These are phyloP conservation scores for Gila robusta DNA, from an alignment of 2,797 vertebrate genomes.

Conservation along the genomic window DNA sequence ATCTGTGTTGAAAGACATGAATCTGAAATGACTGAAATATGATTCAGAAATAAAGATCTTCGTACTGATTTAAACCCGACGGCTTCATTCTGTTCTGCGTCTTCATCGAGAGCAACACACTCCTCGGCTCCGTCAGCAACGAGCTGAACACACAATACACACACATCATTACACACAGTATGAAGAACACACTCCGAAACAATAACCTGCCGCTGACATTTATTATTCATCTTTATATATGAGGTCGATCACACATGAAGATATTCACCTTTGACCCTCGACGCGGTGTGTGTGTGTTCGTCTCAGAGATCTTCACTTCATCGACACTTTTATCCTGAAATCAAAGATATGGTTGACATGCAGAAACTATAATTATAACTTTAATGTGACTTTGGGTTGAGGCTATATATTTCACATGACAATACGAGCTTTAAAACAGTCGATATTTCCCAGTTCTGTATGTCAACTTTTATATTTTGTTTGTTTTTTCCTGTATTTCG, in stretches of 20 bases:
- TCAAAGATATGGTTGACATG: background rate
- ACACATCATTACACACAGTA: background rate
- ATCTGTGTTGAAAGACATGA: background rate
- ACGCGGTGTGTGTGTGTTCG: background rate
- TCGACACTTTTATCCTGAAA: conserved; percentile 38
- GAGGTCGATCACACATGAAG: background rate
- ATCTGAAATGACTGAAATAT: background rate
- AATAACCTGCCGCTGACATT: too few species aligned
- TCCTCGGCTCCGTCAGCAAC: background rate
- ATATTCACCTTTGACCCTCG: conserved; percentile 20
- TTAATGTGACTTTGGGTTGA: too few species aligned
- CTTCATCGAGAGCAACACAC: conserved; percentile 28
- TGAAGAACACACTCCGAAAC: background rate
- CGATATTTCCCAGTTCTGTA: too few species aligned
- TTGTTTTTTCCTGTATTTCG: too few species aligned
- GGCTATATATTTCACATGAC: too few species aligned
- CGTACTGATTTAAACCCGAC: conserved; percentile 29
- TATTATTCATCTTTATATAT: background rate
- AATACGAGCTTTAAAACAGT: too few species aligned
- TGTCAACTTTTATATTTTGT: too few species aligned
- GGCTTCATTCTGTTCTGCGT: conserved; percentile 22
- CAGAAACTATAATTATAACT: background rate
- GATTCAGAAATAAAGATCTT: background rate
- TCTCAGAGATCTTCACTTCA: conserved; percentile 48
- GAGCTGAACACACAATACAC: background rate